Base-by-base conservation (phyloP, 2,113 vertebrate species). In the Clarias batrachus region DNA sequence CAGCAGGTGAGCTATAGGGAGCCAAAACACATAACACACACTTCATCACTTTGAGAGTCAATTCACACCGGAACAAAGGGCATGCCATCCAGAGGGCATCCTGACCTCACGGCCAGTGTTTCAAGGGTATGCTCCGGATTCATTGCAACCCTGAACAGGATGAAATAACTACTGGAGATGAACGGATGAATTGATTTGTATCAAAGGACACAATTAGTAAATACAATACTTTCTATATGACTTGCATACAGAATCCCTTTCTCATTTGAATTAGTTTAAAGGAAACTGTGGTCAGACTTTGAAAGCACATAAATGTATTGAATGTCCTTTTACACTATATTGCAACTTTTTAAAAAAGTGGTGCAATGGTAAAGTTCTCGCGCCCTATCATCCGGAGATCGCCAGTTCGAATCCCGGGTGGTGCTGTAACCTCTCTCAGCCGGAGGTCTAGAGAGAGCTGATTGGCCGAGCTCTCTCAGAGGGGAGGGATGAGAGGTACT, bases 1-100 rank as follows among this genome's bases (percentile, higher is more conserved):
- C 83, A 99, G 92, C 86, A 97, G 92, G 85, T 99, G 97, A 56
- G 94, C 97, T 99, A 87, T 52, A 82, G 37, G 10, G 11, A 30
- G 52, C 56, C 66, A 84, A 59, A 60, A 33, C 54, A 27, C 37
- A 83, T 13, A 71, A 33, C 56, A 54, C 17, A 56, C 48, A 56
- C n/a, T 78, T 56, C 10, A 68, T 79, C 48, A 85, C 11, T 62
- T 41, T 81, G 57, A 62, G 19, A 62, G 77, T 59, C 4, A 25
- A 37, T 60, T 81, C 19, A 62, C 56, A 81, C 1, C 1, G 1
- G 59, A 79, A 30, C 27, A 79, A 21, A 25, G 21, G 71, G 2
- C 73, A 54, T 74, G 37, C 41, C 11, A 74, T 77, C 12, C 73
- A 54, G 41, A n/a, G 74, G 57, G 52, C 14, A 27, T 78, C 56